Evolutionary conservation across 1,140 invertebrate genomes (phyloP), one percentile per base, ranked within the genome.

Genomic region (Bombus waltoni): DNA sequence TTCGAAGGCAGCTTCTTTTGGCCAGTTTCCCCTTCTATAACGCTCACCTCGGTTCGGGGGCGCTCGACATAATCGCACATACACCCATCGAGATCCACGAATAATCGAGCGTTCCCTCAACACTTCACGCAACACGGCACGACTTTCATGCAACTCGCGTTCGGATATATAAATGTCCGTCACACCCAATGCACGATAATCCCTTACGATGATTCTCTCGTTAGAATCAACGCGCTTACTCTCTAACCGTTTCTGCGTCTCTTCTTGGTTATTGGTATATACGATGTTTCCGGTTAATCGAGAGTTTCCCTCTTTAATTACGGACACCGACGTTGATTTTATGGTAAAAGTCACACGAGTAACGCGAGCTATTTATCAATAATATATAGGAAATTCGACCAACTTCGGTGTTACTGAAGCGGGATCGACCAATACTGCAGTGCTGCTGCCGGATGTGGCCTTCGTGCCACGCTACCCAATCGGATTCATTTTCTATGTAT

Each of bases 381-480:
- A 91, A 91, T 89, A 87, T 89, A 89, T 88, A 89, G 85, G 87
- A 91, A 90, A 86, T 85, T 85, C 85, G 90, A 87, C 84, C 90
- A 89, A 91, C 91, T 93, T 92, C 90, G 88, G 83, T 88, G 44
- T 75, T 85, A 79, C 86, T 81, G 86, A 87, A 89, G 89, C 86
- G 71, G 84, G 85, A 92, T 89, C 90, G 92, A 92, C 92, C 92
- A 93, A 93, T 93, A 92, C 92, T 92, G 89, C 89, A 80, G 85
- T 91, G 78, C 81, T 87, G 83, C 85, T 81, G 87, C 93, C 92
- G 92, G 92, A 93, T 93, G 92, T 92, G 83, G 88, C 87, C 86
- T 90, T 92, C 87, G 88, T 83, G 89, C 79, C 91, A 92, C 90
- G 88, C 84, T 62, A 68, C 32, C 90, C 88, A 92, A 92, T 92